Base-by-base conservation (phyloP, 2,797 vertebrate species). In the Siniperca undulata region DNA sequence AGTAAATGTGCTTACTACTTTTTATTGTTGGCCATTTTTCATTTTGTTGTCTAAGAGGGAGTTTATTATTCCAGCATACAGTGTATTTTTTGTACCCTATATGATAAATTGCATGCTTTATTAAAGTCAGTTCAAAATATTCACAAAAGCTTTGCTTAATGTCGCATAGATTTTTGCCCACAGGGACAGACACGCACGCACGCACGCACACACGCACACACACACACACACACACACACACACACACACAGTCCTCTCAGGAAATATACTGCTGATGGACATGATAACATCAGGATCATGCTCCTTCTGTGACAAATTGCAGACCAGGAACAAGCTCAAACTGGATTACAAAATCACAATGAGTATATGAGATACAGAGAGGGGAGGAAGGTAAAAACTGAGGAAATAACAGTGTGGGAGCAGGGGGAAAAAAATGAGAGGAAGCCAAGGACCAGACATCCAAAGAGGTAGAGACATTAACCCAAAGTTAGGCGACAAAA, bases 281-380 rank as follows among this genome's bases (percentile, higher is more conserved):
- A 76, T 71, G 91, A 94, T 93, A 92, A 88, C 85, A 92, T 93
- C 86, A 90, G 78, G 66, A 77, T 81, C 64, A 56, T 88, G 59
- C 70, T 92, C 83, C 64, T 81, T 83, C 66, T 93, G 68, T 94
- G 90, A 94, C 90, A 91, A 85, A 92, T 70, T 77, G 86, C 85
- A 91, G 85, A 89, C 70, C 55, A 77, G 53, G 78, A 89, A 88
- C 78, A 78, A 81, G 85, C 56, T 79, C 83, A 93, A 94, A 94
- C 80, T 88, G 74, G 89, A 91, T 93, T 92, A 92, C 19, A 89
- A 30, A 68, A 80, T 80, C 38, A 84, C 2, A 75, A 42, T 42
- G 68, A 70, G 27, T 70, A 70, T 79, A 82, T 67, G 44, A 84
- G 64, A 86, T 55, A 72, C 55, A 46, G 69, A 72, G 34, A 58